Percentiles rank a stretch among this genome's conserved stretches.
These are phyloP conservation scores for Pimpla rufipes DNA, from an alignment of 2,888 invertebrate species.

Conservation along the genomic window DNA sequence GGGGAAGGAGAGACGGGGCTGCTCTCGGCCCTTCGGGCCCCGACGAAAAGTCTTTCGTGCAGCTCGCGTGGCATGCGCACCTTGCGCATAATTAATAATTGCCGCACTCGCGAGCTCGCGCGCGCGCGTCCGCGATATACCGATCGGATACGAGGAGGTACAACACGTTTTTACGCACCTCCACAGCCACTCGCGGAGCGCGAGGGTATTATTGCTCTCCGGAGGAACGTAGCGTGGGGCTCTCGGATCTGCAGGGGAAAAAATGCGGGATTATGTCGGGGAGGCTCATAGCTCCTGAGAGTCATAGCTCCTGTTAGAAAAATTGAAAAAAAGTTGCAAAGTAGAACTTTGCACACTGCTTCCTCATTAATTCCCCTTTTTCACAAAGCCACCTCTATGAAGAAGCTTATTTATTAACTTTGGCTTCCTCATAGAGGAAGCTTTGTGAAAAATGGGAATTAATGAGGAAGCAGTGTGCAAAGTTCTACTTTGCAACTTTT, in stretches of 20 bases:
- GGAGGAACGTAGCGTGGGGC: not conserved
- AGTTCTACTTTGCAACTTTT: no score
- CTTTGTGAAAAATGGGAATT: no score
- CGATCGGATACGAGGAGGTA: constrained; percentile 34
- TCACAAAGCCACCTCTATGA: no score
- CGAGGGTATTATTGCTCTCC: constrained; percentile 14
- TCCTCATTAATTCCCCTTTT: no score
- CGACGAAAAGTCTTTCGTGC: constrained; percentile 69
- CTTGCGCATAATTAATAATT: constrained; percentile 77
- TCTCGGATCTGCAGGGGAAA: not conserved
- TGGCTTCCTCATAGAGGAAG: no score
- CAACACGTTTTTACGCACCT: constrained; percentile 55
- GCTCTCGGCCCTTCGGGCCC: constrained; percentile 55
- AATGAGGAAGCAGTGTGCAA: no score
- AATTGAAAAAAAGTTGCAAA: no score
- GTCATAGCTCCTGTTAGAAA: not conserved
- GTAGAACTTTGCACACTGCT: no score
- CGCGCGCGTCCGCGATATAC: constrained; percentile 41
- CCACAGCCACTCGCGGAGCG: not conserved
- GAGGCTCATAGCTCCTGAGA: not conserved
- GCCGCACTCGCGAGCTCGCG: constrained; percentile 48
- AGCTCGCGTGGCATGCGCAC: constrained; percentile 74
- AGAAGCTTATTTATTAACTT: no score
- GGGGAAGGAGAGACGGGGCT: constrained; percentile 41
- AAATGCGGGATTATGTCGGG: not conserved